Base-by-base conservation (phyloP, 2,888 invertebrate genomes). In the Nomada lathburiana region DNA sequence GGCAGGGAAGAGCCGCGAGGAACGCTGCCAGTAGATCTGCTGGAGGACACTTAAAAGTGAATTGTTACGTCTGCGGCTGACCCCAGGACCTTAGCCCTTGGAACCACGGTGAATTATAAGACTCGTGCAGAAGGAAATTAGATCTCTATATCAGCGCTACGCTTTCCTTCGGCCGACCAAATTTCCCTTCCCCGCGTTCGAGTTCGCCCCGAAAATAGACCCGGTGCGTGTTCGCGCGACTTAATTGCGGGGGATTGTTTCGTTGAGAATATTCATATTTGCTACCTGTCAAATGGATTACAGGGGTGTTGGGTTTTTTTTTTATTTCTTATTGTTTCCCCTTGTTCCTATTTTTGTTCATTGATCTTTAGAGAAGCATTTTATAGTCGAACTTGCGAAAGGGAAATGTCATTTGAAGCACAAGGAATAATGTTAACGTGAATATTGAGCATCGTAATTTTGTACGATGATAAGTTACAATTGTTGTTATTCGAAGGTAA, bases 51-150 rank as follows among this genome's bases (percentile, higher is more conserved):
- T 93, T 94, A 93, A 94, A 94, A 94, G 93, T 94, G 94, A 94
- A 93, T 93, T 94, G 93, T 93, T 94, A 92, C 93, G 94, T 93
- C 93, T 94, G 94, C 91, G 93, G 92, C 90, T 94, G 94, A 94
- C 93, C 94, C 90, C 91, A 85, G 92, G 91, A 92, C 91, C 92
- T 91, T 91, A 79, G 80, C 77, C 76, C 79, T 76, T 80, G 77
- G 80, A 80, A 86, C 83, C 87, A 86, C 88, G 81, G 89, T 93
- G 92, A 92, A 93, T 91, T 93, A 93, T 86, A 86, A 86, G 86
- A 83, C 74, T 80, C 74, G 76, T 73, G 82, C 71, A 78, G 84
- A 82, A 83, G 86, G 86, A 86, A 86, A 86, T 86, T 86, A 86
- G 86, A 86, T 82, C 86, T 84, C 76, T 86, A 84, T 82, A 83